Conservation (phyloP, 2,797 vertebrate genomes). For the Orientallactaga sibirica region DNA sequence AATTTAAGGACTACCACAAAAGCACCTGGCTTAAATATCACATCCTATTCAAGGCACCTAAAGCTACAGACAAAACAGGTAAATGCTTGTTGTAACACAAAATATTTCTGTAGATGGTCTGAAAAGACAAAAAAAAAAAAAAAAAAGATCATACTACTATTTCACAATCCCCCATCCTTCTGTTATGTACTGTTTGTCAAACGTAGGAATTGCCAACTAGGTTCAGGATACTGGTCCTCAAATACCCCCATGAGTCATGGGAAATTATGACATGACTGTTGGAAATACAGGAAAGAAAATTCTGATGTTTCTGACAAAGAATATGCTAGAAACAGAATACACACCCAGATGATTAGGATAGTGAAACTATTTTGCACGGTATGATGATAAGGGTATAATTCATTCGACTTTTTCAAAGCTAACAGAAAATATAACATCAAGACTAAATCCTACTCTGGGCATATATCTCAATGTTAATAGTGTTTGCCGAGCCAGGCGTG, state of each 20-base stretch:
- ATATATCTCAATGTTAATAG: neutral
- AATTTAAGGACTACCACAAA: slow-evolving; percentile 65
- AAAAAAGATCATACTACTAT: neutral
- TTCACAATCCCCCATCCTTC: neutral
- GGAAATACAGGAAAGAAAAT: slow-evolving; percentile 10
- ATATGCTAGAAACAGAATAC: slow-evolving; percentile 26
- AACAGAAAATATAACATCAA: neutral
- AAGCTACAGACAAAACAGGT: slow-evolving; percentile 35
- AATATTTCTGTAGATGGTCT: slow-evolving; percentile 16
- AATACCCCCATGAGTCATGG: neutral
- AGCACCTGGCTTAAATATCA: slow-evolving; percentile 61
- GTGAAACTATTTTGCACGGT: neutral
- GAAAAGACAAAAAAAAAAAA: neutral
- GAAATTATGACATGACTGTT: neutral
- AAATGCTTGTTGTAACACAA: neutral
- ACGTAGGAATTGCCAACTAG: neutral
- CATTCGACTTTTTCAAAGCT: neutral
- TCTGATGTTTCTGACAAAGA: neutral
- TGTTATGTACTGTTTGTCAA: neutral
- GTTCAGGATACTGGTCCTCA: neutral
- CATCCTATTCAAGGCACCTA: slow-evolving; percentile 20
- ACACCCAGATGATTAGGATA: neutral
- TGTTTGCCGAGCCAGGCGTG: neutral
- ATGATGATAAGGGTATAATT: neutral
- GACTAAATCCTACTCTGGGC: neutral